Base-by-base conservation (phyloP, 2,888 invertebrate species). In the Schizaphis graminum region DNA sequence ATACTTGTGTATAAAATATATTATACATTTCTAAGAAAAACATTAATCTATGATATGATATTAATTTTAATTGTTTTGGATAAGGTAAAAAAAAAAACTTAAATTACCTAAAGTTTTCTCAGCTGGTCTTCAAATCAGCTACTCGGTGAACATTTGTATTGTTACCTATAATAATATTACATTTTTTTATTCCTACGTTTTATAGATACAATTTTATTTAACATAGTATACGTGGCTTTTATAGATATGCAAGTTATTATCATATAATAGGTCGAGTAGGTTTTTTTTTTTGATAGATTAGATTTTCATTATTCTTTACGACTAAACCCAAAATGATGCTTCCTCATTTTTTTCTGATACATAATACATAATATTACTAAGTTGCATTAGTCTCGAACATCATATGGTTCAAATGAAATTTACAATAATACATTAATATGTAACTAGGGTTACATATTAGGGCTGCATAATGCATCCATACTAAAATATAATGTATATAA, bases 271-370 rank as follows among this genome's bases (percentile, higher is more conserved):
- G 7, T 5, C 35, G 16, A 67, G n/a, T 85, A 21, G 24, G 35
- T 24, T 77, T 53, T 91, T 41, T 1, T 53, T 41, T 13, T 53
- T 41, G 26, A 53, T 49, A 91, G 26, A 35, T 91, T 41, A 41
- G 53, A 41, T 91, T 91, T 91, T 53, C 53, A 91, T 91, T 57
- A n/a, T 24, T 67, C 67, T 49, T 89, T 61, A 89, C 16, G 35
- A 56, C 8, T 77, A 57, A 26, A 13, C 2, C 7, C 7, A 44
- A 89, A n/a, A 57, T 89, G 7, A n/a, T 28, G 7, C 35, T 35
- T 5, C 44, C 26, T 41, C 4, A 41, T 1, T 85, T 11, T 1
- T 13, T 57, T 57, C 26, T 0, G 16, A 57, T 4, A 89, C 16
- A 44, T 57, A n/a, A 41, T 57, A 35, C 11, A 41, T 26, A 85